Evolutionary conservation across 2,888 invertebrate genomes (phyloP), one percentile per base, ranked within the genome.

Genomic region (Portevinia maculata): DNA sequence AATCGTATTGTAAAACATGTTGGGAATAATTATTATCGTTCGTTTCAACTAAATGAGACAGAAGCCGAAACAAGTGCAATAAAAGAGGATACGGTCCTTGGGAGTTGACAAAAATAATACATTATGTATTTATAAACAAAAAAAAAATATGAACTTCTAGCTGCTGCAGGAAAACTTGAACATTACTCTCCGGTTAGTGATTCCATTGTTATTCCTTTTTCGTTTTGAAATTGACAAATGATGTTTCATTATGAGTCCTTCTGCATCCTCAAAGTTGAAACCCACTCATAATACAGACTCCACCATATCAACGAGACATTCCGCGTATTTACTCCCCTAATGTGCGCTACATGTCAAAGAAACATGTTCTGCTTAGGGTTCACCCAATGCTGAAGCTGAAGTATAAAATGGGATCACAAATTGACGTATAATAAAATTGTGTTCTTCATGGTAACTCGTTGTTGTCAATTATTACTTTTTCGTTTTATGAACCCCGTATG

Each of bases 151-250:
- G 34, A 46, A 19, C 9, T 62, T 8, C 53, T 39, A 46, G n/a
- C 60, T 46, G 50, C 52, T 50, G 17, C 44, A n/a, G 44, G 52
- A 32, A 55, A 69, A 74, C 41, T 79, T 64, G 21, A 75, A 53
- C 57, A 57, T 59, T 65, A 64, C 62, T 65, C 71, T 71, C 37
- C 46, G 65, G 81, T 65, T 71, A 60, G 65, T 71, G 70, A 73
- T 78, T 78, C 70, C 73, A 78, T 84, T 84, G 83, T 78, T 78
- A 84, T 78, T 78, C 78, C 55, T 73, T 78, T 73, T 78, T 73
- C 78, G 78, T 78, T 78, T 71, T 73, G 78, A 84, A 79, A 84
- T 84, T 84, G 83, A 84, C 83, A 84, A 84, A 84, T 84, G 83
- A 84, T 84, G 78, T 78, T 84, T 84, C 83, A 84, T 84, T 78